These are phyloP conservation scores for Murina feae DNA, from an alignment of 2,113 vertebrate genomes.

Conservation along the genomic window DNA sequence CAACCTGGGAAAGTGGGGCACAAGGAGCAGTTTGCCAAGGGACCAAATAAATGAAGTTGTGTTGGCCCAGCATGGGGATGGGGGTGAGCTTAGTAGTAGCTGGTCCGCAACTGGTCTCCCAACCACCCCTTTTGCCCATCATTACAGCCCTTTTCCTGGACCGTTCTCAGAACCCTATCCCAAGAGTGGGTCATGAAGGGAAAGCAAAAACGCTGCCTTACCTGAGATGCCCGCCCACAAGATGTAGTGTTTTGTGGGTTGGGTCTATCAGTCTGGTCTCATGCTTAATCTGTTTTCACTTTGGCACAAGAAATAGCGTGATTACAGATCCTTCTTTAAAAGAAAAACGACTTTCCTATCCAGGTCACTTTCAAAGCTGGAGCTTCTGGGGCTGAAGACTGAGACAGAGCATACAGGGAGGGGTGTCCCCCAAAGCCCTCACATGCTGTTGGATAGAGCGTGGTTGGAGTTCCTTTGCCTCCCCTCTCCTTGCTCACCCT, in stretches of 20 bases:
- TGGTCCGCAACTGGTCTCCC: background rate
- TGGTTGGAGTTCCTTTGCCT: background rate
- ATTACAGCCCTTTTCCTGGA: conserved; percentile 10
- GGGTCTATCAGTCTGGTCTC: background rate
- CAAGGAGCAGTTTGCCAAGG: conserved; percentile 48
- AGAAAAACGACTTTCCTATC: background rate
- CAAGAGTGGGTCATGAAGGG: background rate
- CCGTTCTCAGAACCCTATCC: background rate
- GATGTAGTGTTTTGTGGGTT: background rate
- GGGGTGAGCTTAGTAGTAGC: background rate
- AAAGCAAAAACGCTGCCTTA: background rate
- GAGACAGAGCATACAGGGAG: background rate
- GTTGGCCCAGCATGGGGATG: conserved; percentile 15
- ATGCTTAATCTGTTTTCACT: background rate
- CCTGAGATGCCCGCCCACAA: background rate
- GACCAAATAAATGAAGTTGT: conserved; percentile 81
- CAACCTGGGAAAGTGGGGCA: background rate
- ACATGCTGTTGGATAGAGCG: background rate
- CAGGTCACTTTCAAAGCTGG: background rate
- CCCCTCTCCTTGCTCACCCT: background rate
- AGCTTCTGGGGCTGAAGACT: background rate
- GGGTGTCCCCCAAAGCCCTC: background rate
- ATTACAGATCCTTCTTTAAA: background rate
- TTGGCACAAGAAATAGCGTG: background rate
- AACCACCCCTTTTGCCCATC: background rate